Evolutionary conservation across 2,888 invertebrate species (phyloP).

Genomic region (Lochmaea crataegi): DNA sequence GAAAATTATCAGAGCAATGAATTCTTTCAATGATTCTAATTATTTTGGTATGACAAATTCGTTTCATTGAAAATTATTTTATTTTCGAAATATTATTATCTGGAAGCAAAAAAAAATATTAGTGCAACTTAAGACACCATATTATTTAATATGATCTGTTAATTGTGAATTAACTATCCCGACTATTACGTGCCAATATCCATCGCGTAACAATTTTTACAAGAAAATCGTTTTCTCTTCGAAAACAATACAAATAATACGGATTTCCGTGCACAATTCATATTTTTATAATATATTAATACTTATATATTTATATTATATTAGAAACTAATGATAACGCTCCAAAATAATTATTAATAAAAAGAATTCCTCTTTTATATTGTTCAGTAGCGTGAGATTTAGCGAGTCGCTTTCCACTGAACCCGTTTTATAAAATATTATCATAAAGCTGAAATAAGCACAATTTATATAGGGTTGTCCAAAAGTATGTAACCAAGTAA

Average conservation of each 20-base stretch:
- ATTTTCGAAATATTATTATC: neutral
- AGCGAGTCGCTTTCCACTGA: no score
- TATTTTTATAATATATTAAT: no score
- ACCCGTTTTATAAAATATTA: no score
- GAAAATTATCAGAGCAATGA: neutral
- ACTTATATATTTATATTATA: no score
- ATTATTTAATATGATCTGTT: neutral
- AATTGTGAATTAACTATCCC: neutral
- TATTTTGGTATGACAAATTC: neutral
- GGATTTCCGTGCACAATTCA: no score
- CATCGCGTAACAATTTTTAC: neutral
- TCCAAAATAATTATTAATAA: no score
- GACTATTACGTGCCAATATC: neutral
- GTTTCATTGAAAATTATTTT: neutral
- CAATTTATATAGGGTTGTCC: no score
- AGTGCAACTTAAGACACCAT: neutral
- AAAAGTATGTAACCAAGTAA: no score
- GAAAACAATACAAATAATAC: neutral
- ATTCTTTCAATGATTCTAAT: conserved; percentile 1
- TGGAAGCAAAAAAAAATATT: neutral
- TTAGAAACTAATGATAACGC: no score
- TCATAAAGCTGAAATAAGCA: no score
- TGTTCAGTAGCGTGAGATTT: no score
- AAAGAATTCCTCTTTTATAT: no score
- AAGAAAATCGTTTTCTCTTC: neutral